Conservation (phyloP, 2,797 vertebrate species). For the Oryzias sinensis region DNA sequence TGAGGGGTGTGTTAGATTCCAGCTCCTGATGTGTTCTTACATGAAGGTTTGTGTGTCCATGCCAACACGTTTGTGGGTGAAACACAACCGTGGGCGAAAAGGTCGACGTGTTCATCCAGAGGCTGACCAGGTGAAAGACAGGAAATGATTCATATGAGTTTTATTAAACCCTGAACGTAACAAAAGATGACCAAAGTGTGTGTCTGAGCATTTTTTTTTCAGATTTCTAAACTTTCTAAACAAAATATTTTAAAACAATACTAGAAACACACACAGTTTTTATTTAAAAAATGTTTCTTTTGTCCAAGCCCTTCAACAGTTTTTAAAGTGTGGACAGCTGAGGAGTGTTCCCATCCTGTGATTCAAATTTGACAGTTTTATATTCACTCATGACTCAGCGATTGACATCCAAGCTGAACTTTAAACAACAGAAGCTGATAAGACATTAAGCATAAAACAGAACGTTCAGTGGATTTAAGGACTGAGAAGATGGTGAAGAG, state of each 20-base stretch:
- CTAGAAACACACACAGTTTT: background rate
- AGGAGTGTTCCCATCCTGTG: conserved; percentile 12
- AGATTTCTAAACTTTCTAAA: background rate
- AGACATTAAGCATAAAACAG: conserved; percentile 14
- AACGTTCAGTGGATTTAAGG: background rate
- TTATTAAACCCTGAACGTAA: background rate
- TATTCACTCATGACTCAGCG: background rate
- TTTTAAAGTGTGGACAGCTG: background rate
- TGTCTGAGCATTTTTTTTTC: background rate
- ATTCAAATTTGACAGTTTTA: conserved; percentile 22
- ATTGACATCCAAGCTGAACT: conserved; percentile 5
- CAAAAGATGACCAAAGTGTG: background rate
- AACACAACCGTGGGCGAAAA: conserved; percentile 52
- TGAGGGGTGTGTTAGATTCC: conserved; percentile 48
- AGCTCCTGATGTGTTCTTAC: conserved; percentile 36
- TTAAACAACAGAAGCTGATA: conserved; percentile 2
- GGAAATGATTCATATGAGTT: conserved; percentile 54
- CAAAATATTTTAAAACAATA: background rate
- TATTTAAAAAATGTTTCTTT: background rate
- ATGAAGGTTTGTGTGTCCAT: conserved; percentile 3
- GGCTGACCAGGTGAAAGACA: too few relatives aligned
- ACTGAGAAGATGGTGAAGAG: conserved; percentile 5
- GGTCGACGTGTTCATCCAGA: conserved; percentile 36
- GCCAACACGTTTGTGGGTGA: conserved; percentile 37
- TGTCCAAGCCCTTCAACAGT: too few relatives aligned